These are phyloP conservation scores for Noctua pronuba DNA, from an alignment of 2,888 invertebrate genomes.

Conservation along the genomic window DNA sequence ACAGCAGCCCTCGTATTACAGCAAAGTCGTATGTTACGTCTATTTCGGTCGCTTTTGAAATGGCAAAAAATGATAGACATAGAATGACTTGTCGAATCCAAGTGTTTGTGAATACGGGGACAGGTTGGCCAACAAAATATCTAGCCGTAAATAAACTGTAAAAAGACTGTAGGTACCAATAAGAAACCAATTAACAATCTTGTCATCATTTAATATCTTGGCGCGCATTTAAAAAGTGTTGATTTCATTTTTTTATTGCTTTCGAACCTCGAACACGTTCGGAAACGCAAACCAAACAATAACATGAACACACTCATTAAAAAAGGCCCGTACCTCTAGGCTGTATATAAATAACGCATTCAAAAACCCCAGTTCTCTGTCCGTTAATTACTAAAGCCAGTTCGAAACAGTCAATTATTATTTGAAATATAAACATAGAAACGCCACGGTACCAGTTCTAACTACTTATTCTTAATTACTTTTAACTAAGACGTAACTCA, in stretches of 20 bases:
- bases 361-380: slow-evolving; percentile 76
- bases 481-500: slow-evolving; percentile 89
- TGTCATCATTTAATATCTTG: slow-evolving; percentile 44
- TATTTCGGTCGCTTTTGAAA: no score
- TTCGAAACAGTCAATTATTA: slow-evolving; percentile 85
- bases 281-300: slow-evolving; percentile 65
- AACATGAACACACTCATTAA: slow-evolving; percentile 71
- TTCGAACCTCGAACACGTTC: slow-evolving; percentile 38
- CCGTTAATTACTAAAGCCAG: slow-evolving; percentile 83
- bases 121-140: not conserved
- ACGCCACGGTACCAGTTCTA: slow-evolving; percentile 80
- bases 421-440: slow-evolving; percentile 74
- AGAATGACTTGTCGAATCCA: not conserved
- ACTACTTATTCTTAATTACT: slow-evolving; percentile 89
- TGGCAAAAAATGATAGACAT: no score
- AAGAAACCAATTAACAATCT: slow-evolving; percentile 32
- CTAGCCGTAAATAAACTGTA: not conserved
- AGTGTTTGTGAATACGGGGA: not conserved
- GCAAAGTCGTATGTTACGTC: no score
- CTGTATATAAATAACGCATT: slow-evolving; percentile 78
- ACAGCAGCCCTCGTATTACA: no score
- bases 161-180: slow-evolving; percentile 23
- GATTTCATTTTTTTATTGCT: slow-evolving; percentile 49
- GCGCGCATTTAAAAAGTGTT: slow-evolving; percentile 41
- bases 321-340: slow-evolving; percentile 68